Percentiles rank a stretch among this genome's conserved stretches.
Evolutionary conservation across 2,888 invertebrate species (phyloP).

Genomic region (Cryptosula pallasiana): DNA sequence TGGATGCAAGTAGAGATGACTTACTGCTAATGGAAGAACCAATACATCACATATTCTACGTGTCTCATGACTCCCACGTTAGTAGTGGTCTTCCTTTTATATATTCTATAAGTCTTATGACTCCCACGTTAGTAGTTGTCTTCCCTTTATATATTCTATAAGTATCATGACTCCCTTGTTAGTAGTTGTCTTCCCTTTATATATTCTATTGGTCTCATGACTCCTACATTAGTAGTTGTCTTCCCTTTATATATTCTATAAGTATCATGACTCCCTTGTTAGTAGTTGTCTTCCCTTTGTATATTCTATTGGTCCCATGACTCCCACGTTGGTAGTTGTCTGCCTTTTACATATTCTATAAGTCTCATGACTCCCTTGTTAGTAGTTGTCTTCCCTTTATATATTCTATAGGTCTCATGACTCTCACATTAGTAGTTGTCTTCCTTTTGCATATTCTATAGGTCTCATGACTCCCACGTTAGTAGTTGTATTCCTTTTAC

Average conservation of each 20-base stretch:
- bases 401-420: no score
- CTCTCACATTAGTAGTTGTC: no score
- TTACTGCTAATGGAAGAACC: conserved; percentile 9
- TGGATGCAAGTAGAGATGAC: not conserved
- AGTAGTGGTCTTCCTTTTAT: not conserved
- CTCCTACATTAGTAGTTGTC: not conserved
- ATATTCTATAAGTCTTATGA: conserved; percentile 14
- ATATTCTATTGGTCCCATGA: no score
- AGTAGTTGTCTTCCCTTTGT: no score
- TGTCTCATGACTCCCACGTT: conserved; percentile 21
- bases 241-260: not conserved
- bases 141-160: not conserved
- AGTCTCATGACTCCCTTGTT: no score
- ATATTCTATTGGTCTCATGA: conserved; percentile 17
- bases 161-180: conserved; percentile 14
- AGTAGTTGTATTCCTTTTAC: no score
- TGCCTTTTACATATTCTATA: no score
- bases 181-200: not conserved
- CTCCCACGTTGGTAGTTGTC: no score
- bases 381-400: no score
- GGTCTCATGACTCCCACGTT: no score
- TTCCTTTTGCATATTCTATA: no score
- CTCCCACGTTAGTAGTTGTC: conserved; percentile 2
- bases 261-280: no score
- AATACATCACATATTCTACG: conserved; percentile 17